Conservation (phyloP, 2,888 invertebrate genomes). For the Xestoiulus laeticollis region DNA sequence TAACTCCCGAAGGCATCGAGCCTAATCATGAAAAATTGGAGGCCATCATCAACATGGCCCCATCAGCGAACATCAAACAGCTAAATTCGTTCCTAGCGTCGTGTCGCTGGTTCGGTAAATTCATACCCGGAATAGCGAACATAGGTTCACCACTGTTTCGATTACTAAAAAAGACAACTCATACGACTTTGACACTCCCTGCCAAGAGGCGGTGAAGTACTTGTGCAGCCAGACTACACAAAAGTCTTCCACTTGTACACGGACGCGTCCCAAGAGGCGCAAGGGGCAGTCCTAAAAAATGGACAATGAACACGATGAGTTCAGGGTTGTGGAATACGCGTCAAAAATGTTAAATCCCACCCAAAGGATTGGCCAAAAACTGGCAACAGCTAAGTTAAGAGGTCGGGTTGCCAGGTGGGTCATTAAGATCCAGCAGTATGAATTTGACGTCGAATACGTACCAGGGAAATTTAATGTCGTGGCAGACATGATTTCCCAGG, state of each 20-base stretch:
- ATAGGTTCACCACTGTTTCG: background rate
- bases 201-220: background rate
- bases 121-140: background rate
- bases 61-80: background rate
- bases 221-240: background rate
- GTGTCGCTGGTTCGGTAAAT: background rate
- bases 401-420: slow-evolving; percentile 58
- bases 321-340: slow-evolving; percentile 55
- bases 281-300: background rate
- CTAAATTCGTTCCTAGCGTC: background rate
- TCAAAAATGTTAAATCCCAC: slow-evolving; percentile 55
- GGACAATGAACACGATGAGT: background rate
- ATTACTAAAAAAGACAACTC: background rate
- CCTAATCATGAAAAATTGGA: background rate
- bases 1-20: background rate
- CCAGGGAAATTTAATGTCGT: slow-evolving; percentile 53
- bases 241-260: background rate
- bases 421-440: slow-evolving; percentile 57
- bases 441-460: slow-evolving; percentile 55
- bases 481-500: background rate
- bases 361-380: slow-evolving; percentile 57
- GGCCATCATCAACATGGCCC: background rate
- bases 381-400: slow-evolving; percentile 51
- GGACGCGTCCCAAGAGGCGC: background rate
- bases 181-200: background rate